phyloP scores from a whole-genome alignment of 2,888 invertebrate genomes.

The Horisme vitalbata region DNA sequence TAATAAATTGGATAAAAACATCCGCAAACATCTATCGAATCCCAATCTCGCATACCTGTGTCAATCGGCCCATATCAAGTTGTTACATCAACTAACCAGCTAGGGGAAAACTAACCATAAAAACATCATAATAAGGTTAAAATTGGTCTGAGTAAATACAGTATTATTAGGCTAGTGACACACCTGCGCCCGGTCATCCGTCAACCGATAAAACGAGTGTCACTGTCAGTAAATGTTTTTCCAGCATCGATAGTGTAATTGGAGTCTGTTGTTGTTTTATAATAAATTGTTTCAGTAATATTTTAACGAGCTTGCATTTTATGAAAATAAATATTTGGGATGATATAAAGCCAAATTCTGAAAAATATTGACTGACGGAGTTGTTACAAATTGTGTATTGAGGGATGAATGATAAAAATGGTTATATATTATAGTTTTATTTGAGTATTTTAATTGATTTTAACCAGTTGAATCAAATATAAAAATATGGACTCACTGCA shows the following conservation, averaged over 20 bases:
- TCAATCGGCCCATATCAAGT: constrained; percentile 52
- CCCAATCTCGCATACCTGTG: constrained; percentile 43
- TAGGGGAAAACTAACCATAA: constrained; percentile 26
- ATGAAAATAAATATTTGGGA: constrained; percentile 7
- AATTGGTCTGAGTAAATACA: constrained; percentile 5
- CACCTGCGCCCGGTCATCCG: constrained; percentile 55
- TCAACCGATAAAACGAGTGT: constrained; percentile 49
- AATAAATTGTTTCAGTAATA: constrained; percentile 22
- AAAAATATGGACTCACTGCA: no score
- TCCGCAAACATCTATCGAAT: constrained; percentile 29
- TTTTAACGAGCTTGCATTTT: constrained; percentile 17
- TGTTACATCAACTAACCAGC: constrained; percentile 30
- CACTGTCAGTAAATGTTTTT: constrained; percentile 35
- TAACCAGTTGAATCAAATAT: no score
- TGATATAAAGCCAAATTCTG: constrained; percentile 1
- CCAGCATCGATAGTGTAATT: constrained; percentile 30
- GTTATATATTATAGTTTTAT: neutral
- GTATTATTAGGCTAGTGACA: constrained; percentile 35
- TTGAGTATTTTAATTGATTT: no score
- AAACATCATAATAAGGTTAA: constrained; percentile 15
- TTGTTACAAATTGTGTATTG: no score
- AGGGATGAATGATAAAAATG: no score
- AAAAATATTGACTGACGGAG: neutral
- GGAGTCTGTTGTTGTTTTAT: constrained; percentile 29
- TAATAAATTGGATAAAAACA: constrained; percentile 31